Evolutionary conservation across 2,797 vertebrate genomes (phyloP).

Genomic region (Luscinia luscinia): DNA sequence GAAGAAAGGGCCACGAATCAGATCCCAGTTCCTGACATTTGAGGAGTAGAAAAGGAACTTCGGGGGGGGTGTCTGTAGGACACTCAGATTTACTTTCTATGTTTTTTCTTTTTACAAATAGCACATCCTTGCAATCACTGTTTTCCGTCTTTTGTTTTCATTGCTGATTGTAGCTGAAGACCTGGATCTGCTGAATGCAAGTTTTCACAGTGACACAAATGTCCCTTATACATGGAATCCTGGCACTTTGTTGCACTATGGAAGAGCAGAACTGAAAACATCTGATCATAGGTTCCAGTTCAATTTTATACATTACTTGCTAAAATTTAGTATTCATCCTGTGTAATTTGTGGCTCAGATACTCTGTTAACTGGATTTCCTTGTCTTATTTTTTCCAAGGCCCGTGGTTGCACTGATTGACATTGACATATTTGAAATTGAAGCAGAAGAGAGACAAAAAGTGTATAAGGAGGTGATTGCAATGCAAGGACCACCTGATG

Average conservation of each 20-base stretch:
- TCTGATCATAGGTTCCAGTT: constrained; percentile 92
- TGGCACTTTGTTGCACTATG: constrained; percentile 91
- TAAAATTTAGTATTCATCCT: neutral
- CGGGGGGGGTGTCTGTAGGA: neutral
- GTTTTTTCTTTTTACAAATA: neutral
- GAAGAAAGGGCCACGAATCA: neutral
- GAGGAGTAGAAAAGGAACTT: neutral
- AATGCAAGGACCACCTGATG: constrained; percentile 93
- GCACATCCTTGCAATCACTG: neutral
- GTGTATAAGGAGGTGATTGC: constrained; percentile 96
- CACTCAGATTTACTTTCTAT: fast-evolving
- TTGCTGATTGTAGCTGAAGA: constrained; percentile 86
- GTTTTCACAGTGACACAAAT: constrained; percentile 82
- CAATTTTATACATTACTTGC: neutral
- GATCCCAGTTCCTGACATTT: neutral
- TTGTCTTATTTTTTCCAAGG: constrained; percentile 67
- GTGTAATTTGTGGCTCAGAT: neutral
- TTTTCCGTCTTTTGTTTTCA: neutral
- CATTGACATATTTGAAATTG: constrained; percentile 94
- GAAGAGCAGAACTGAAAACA: constrained; percentile 96
- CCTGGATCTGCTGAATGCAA: constrained; percentile 90
- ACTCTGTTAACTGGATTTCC: neutral
- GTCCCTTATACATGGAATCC: constrained; percentile 86
- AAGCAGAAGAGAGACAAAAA: constrained; percentile 92
- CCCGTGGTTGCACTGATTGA: constrained; percentile 94